A percentile compares a stretch with the other conserved stretches of the same genome.
phyloP scores from a whole-genome alignment of 2,113 vertebrate species.

The Gallinago media region DNA sequence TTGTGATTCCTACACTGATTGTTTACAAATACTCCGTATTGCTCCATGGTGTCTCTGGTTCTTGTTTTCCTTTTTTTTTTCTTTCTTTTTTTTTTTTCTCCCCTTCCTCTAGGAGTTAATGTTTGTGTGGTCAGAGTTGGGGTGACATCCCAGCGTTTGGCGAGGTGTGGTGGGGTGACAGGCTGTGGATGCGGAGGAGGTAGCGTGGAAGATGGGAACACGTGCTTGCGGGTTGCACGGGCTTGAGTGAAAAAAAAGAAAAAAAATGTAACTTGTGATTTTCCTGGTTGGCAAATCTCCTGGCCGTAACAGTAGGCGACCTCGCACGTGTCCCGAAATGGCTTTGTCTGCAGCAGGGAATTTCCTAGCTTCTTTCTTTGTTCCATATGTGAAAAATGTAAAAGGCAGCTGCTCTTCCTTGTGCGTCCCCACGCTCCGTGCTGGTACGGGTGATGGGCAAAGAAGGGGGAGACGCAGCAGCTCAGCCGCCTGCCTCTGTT shows the following conservation, averaged over 20 bases:
- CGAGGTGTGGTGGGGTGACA: neutral
- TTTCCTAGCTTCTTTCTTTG: neutral
- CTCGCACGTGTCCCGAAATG: neutral
- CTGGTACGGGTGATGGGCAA: neutral
- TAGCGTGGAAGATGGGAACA: neutral
- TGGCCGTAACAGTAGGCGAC: neutral
- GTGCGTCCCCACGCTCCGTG: neutral
- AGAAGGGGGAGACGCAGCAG: neutral
- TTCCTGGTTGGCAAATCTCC: neutral
- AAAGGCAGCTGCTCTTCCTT: neutral
- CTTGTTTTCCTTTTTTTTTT: neutral
- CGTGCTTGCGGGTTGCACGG: neutral
- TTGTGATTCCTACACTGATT: neutral
- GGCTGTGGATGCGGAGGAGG: slow-evolving; percentile 8
- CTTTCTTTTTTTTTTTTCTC: too few species aligned
- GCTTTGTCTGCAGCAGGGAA: neutral
- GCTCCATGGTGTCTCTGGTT: neutral
- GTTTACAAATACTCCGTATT: neutral
- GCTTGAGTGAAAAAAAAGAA: neutral
- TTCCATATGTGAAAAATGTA: neutral
- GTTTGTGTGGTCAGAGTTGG: slow-evolving; percentile 33
- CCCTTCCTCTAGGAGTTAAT: neutral
- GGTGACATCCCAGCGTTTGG: neutral
- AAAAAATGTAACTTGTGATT: neutral
- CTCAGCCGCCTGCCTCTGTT: neutral